Base-by-base conservation (phyloP, 2,888 invertebrate genomes). In the Hoplodrina blanda region DNA sequence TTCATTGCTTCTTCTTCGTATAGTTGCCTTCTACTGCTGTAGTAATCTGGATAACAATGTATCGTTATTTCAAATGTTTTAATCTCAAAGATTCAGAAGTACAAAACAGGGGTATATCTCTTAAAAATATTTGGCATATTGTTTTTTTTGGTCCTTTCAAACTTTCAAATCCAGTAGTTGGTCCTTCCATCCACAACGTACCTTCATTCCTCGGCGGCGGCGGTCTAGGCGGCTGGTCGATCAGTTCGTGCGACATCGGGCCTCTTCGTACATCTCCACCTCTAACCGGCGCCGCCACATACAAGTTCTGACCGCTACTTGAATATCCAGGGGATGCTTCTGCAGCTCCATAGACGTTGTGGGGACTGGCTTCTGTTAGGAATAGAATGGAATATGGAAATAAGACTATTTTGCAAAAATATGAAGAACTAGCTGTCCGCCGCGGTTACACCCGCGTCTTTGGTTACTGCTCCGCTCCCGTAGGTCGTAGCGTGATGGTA, bases 231-330 rank as follows among this genome's bases (percentile, higher is more conserved):
- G 98, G 98, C 83, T 97, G 97, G 10, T 97, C 97, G 37, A 90
- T 57, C 10, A 52, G 88, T 25, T 97, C 97, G 72, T 87, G 89
- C 13, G 87, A 81, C 85, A 90, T 85, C 57, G 97, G 97, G 25
- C 90, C 89, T 49, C 94, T 60, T 67, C 91, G 76, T 69, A 80
- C 79, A 15, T 90, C 91, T 70, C 87, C 95, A 20, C 96, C 91
- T 0, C 96, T 94, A 85, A 98, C 98, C 0, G 99, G 99, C 4
- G 98, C 98, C 87, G 99, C 98, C 54, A 99, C 99, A 91, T 99
- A 99, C 64, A 99, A 93, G 93, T 99, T 99, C 93, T 99, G 99
- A 65, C 98, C 98, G 65, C 95, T 94, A 81, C 92, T 93, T 4
- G 98, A 98, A 92, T 98, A 98, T 7, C 90, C 91, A 0, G 94